phyloP scores from a whole-genome alignment of 2,113 vertebrate genomes.

The Piaya cayana region DNA sequence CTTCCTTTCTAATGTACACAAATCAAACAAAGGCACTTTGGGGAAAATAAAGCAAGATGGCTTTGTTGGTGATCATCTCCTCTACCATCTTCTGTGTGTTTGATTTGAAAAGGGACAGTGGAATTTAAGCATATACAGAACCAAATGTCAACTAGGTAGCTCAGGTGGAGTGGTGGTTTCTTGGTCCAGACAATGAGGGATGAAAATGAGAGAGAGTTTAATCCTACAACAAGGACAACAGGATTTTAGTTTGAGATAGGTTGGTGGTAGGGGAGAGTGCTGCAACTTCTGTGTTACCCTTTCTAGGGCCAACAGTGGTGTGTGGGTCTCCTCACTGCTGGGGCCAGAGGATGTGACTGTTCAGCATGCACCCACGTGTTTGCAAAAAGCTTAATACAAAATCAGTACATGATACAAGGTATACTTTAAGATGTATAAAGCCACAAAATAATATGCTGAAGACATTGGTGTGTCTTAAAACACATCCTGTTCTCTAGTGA shows the following conservation, averaged over 20 bases:
- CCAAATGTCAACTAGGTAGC: neutral
- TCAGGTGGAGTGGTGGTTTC: neutral
- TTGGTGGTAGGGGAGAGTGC: neutral
- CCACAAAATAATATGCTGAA: neutral
- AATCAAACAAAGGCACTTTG: neutral
- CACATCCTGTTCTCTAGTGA: neutral
- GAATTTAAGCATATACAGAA: neutral
- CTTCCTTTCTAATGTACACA: neutral
- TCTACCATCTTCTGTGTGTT: neutral
- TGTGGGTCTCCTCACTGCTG: neutral
- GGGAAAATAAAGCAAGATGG: neutral
- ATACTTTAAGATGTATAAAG: neutral
- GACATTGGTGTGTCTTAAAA: neutral
- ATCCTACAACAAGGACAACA: neutral
- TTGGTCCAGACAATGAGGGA: neutral
- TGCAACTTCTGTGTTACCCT: neutral
- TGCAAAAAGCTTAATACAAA: neutral
- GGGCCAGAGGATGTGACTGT: neutral
- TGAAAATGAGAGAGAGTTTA: neutral
- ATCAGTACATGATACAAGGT: neutral
- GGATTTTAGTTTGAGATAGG: neutral
- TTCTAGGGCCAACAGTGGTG: neutral
- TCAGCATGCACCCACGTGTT: neutral
- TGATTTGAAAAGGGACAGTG: neutral
- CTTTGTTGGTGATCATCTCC: neutral